A percentile compares a stretch with the other conserved stretches of the same genome.
phyloP scores from a whole-genome alignment of 2,888 invertebrate species.

The Lochmaea crataegi region DNA sequence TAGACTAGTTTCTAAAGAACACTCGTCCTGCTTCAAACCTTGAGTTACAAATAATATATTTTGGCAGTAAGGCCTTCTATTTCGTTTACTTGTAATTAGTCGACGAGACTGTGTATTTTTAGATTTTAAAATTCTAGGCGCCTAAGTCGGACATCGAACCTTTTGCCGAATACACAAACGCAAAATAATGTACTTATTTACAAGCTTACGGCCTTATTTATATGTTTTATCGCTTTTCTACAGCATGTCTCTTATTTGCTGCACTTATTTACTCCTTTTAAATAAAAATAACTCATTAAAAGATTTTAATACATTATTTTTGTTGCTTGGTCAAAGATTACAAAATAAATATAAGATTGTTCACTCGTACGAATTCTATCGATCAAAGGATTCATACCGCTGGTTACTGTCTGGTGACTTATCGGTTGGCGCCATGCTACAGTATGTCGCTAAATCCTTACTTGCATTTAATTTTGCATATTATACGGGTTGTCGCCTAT shows the following conservation, averaged over 20 bases:
- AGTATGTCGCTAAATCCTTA: too few species aligned
- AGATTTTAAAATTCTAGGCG: conserved; percentile 65
- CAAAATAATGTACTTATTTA: conserved; percentile 61
- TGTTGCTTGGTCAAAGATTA: too few species aligned
- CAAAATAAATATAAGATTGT: too few species aligned
- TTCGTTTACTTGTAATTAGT: conserved; percentile 64
- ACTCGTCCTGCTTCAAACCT: conserved; percentile 40
- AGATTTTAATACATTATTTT: too few species aligned
- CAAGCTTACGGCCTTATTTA: conserved; percentile 45
- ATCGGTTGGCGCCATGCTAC: too few species aligned
- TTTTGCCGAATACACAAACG: conserved; percentile 57
- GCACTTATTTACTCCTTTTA: too few species aligned
- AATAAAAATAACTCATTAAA: too few species aligned
- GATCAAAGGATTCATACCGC: too few species aligned
- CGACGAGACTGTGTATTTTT: conserved; percentile 64
- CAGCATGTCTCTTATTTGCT: conserved; percentile 22
- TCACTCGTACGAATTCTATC: too few species aligned
- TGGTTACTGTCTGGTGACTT: too few species aligned
- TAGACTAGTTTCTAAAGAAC: conserved; percentile 20
- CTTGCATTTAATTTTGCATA: too few species aligned
- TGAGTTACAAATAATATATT: conserved; percentile 54
- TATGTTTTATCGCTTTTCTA: conserved; percentile 44
- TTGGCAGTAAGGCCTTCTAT: conserved; percentile 63
- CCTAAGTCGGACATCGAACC: conserved; percentile 65
- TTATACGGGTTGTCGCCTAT: too few species aligned